phyloP scores from a whole-genome alignment of 2,888 invertebrate genomes.

The Hydropsyche betteni region DNA sequence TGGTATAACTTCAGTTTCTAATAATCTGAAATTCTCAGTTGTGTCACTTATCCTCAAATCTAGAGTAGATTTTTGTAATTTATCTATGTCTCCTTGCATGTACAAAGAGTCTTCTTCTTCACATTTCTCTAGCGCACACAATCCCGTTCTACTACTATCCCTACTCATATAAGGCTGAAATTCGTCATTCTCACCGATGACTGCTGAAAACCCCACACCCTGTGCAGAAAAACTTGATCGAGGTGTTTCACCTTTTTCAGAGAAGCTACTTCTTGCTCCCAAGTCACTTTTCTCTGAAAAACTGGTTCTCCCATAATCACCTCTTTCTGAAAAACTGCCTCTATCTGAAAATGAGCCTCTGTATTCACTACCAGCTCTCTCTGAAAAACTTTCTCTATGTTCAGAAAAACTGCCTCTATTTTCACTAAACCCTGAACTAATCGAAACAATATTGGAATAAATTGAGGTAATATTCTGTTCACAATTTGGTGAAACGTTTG shows the following conservation, averaged over 20 bases:
- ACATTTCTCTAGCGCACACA: constrained; percentile 58
- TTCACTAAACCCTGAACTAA: constrained; percentile 70
- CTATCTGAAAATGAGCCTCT: constrained; percentile 61
- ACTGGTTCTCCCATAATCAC: constrained; percentile 61
- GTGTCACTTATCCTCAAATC: constrained; percentile 55
- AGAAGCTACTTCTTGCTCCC: constrained; percentile 60
- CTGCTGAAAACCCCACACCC: constrained; percentile 54
- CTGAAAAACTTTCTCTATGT: constrained; percentile 61
- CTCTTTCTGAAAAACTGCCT: constrained; percentile 63
- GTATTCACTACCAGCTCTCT: constrained; percentile 50
- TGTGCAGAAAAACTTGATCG: constrained; percentile 63
- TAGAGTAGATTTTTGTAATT: constrained; percentile 62
- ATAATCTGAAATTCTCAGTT: constrained; percentile 57
- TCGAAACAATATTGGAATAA: constrained; percentile 66
- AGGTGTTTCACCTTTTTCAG: constrained; percentile 63
- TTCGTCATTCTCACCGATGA: constrained; percentile 62
- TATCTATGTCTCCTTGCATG: constrained; percentile 59
- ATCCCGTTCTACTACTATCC: constrained; percentile 57
- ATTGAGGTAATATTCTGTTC: constrained; percentile 64
- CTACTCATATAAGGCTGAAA: constrained; percentile 59
- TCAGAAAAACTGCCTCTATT: constrained; percentile 66
- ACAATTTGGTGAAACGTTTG: constrained; percentile 67
- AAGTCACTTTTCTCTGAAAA: constrained; percentile 69
- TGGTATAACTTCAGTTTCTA: constrained; percentile 57
- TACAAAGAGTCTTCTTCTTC: constrained; percentile 56